Evolutionary conservation across 1,140 invertebrate genomes (phyloP).

Genomic region (Limonius californicus): DNA sequence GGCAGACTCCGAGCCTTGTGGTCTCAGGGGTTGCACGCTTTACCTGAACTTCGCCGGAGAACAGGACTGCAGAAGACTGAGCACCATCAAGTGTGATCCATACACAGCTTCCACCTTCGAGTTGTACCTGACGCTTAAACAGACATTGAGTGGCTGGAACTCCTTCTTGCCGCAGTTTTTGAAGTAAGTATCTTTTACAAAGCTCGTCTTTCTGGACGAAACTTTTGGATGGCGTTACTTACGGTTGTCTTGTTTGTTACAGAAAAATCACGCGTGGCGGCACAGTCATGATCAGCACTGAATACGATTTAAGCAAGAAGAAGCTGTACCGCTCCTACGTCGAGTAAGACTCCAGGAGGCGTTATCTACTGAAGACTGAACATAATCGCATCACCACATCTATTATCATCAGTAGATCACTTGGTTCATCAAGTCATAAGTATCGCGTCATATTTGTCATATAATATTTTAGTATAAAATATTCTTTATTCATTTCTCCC

Average conservation of each 20-base stretch:
- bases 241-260: conserved; percentile 40
- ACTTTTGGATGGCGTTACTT: conserved; percentile 2
- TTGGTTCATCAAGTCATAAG: not conserved
- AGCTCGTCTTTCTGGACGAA: not conserved
- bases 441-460: too few species aligned
- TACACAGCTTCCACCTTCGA: conserved; percentile 81
- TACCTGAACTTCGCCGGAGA: conserved; percentile 72
- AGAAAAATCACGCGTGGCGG: conserved; percentile 77
- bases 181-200: conserved; percentile 61
- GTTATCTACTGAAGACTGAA: conserved; percentile 28
- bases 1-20: conserved; percentile 82
- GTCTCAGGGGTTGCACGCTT: conserved; percentile 70
- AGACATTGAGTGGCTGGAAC: conserved; percentile 76
- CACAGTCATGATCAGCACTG: conserved; percentile 79
- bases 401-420: conserved; percentile 7
- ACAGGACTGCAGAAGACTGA: conserved; percentile 57
- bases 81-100: conserved; percentile 72
- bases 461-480: not conserved
- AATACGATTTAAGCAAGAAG: conserved; percentile 79
- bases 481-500: conserved; percentile 5
- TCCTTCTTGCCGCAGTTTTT: conserved; percentile 76
- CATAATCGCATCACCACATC: conserved; percentile 18
- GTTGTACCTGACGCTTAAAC: conserved; percentile 76
- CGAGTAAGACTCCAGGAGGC: conserved; percentile 1
- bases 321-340: conserved; percentile 74